Evolutionary conservation across 2,888 invertebrate genomes (phyloP), one percentile per base, ranked within the genome.

Genomic region (Hypomecis punctinalis): DNA sequence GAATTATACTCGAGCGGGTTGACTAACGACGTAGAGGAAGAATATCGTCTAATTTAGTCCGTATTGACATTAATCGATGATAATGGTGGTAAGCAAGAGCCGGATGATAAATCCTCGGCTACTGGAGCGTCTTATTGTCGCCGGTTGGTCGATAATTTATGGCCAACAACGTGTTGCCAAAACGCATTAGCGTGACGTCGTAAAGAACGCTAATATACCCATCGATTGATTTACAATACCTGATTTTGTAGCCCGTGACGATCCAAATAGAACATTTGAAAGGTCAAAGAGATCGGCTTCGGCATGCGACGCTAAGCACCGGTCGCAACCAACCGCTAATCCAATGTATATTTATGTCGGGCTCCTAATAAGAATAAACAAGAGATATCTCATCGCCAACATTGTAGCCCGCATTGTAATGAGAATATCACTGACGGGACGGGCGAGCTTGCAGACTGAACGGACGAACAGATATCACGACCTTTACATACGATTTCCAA

Each of bases 1-100:
- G 88, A 88, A 84, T 87, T 89, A 89, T 88, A 84, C 86, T 84
- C 82, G 82, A 76, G 80, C 71, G 79, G 78, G 73, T 82, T 89
- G 88, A 89, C 81, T 88, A 86, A 90, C 86, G 86, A 81, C 78
- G 72, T 68, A 68, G 74, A 73, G 72, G 68, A 74, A 71, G 73
- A 72, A 78, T 77, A 81, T 80, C 70, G 70, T 76, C 80, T 75
- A 79, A 84, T 81, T 81, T 80, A 77, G 76, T 75, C 72, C 75
- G 72, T 85, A 88, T 85, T 85, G 85, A 83, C 82, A 77, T 83
- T 83, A 82, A 86, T 85, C 83, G 80, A 84, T 84, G 83, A 78
- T 77, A 73, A 71, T 75, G 78, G 76, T 77, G 76, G 75, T 67
- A 56, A 23, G 71, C 70, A 62, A 65, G 70, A 61, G 69, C 68